These are phyloP conservation scores for Numenius arquata DNA, from an alignment of 2,113 vertebrate genomes.

Conservation along the genomic window DNA sequence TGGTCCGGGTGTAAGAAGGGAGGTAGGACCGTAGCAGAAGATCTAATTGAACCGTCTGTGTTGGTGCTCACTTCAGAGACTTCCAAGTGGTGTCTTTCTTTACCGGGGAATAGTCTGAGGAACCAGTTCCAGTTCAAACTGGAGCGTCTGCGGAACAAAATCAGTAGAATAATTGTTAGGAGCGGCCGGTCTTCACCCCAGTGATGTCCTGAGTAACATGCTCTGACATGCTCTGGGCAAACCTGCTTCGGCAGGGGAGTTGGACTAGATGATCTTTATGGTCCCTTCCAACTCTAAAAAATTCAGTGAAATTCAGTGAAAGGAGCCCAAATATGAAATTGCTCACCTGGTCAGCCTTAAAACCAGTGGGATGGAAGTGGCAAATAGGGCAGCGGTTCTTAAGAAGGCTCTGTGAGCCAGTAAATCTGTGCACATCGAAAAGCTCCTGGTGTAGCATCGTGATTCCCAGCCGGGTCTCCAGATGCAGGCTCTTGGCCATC, in stretches of 20 bases:
- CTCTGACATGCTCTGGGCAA: no score
- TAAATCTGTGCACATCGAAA: no score
- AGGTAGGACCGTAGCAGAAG: neutral
- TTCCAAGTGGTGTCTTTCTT: neutral
- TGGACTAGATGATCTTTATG: no score
- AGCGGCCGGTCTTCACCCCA: neutral
- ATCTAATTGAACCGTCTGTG: no score
- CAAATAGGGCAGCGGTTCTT: neutral
- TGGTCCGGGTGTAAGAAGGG: neutral
- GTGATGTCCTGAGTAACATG: no score
- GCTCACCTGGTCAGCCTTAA: neutral
- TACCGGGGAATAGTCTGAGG: neutral
- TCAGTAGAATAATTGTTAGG: neutral
- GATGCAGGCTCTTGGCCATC: neutral
- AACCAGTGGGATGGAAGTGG: neutral
- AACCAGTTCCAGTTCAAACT: neutral
- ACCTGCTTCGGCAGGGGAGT: no score
- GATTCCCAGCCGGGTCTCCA: neutral
- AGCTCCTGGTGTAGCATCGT: accelerated
- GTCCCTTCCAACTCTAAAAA: no score
- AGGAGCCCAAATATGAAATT: neutral
- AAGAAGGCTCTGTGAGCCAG: neutral
- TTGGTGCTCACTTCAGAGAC: neutral
- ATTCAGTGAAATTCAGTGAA: no score
- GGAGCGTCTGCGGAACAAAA: neutral